These are phyloP conservation scores for Sebastes kiyomatsui DNA, from an alignment of 2,797 vertebrate genomes.

Conservation along the genomic window DNA sequence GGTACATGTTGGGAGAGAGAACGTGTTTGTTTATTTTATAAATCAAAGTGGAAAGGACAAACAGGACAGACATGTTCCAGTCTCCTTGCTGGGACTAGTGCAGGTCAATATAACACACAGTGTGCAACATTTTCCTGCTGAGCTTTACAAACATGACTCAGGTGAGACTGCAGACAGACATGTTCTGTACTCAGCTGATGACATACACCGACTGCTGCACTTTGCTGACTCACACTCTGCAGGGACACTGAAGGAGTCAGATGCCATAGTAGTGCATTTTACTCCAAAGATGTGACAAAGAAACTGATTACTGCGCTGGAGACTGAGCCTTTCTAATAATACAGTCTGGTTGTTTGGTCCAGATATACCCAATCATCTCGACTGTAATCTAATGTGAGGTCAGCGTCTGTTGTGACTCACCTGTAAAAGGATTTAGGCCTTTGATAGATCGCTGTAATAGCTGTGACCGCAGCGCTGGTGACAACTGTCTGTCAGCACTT, in stretches of 20 bases:
- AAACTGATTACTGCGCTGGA: slow-evolving; percentile 56
- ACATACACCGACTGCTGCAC: slow-evolving; percentile 1
- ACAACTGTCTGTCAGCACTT: slow-evolving; percentile 44
- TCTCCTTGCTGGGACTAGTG: background rate
- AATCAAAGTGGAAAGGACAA: background rate
- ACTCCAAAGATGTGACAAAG: slow-evolving; percentile 42
- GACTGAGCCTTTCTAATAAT: slow-evolving; percentile 65
- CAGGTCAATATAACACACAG: slow-evolving; percentile 6
- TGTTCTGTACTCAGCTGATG: slow-evolving; percentile 12
- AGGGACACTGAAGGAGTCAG: slow-evolving; percentile 20
- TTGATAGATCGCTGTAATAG: slow-evolving; percentile 61
- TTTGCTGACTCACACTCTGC: slow-evolving; percentile 30
- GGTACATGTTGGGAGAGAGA: too few relatives aligned
- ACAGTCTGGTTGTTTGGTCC: slow-evolving; percentile 61
- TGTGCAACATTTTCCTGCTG: slow-evolving; percentile 21
- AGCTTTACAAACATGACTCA: slow-evolving; percentile 14
- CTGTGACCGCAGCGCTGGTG: slow-evolving; percentile 17
- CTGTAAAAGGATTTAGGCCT: slow-evolving; percentile 58
- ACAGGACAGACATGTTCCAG: background rate
- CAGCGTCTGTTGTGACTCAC: slow-evolving; percentile 65
- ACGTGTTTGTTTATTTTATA: background rate
- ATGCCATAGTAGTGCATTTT: slow-evolving; percentile 39
- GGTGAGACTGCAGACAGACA: slow-evolving; percentile 8
- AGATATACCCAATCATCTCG: slow-evolving; percentile 62
- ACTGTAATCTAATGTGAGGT: slow-evolving; percentile 63